Evolutionary conservation across 92 coral and sea anemone species (phyloP).

Genomic region (Galaxea fascicularis): DNA sequence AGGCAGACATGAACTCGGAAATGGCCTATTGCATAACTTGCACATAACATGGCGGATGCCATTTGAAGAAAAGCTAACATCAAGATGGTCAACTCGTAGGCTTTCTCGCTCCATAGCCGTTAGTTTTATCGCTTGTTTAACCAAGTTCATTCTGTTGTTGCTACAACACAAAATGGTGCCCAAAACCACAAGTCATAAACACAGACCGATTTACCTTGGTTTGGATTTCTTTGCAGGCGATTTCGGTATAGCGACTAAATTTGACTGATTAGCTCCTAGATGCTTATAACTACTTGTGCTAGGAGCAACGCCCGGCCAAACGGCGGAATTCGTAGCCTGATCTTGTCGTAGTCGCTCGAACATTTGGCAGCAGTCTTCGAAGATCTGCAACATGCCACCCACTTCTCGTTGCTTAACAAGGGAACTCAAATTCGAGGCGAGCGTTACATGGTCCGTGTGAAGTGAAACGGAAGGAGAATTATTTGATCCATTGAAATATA

Average conservation of each 20-base stretch:
- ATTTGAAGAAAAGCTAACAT: too few species aligned
- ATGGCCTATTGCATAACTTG: too few species aligned
- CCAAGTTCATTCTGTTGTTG: neutral
- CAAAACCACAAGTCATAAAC: neutral
- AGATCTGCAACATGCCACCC: neutral
- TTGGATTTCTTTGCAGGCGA: neutral
- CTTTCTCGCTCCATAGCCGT: too few species aligned
- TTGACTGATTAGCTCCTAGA: slow-evolving; percentile 21
- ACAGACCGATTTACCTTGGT: slow-evolving; percentile 10
- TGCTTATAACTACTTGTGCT: neutral
- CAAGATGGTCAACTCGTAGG: too few species aligned
- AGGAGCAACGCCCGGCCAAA: neutral
- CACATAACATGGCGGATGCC: too few species aligned
- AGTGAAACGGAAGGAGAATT: slow-evolving; percentile 30
- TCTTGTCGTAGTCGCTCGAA: slow-evolving; percentile 17
- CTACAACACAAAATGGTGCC: neutral
- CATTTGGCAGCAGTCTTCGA: slow-evolving; percentile 17
- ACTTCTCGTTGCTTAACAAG: neutral
- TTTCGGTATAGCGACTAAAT: slow-evolving; percentile 19
- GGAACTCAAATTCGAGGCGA: slow-evolving; percentile 28
- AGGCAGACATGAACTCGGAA: too few species aligned
- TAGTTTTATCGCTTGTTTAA: neutral
- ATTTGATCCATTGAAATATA: slow-evolving; percentile 11
- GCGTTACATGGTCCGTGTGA: slow-evolving; percentile 37
- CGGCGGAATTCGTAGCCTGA: neutral